Evolutionary conservation across 1,140 invertebrate genomes (phyloP), one percentile per base, ranked within the genome.

Genomic region (Fopius arisanus): DNA sequence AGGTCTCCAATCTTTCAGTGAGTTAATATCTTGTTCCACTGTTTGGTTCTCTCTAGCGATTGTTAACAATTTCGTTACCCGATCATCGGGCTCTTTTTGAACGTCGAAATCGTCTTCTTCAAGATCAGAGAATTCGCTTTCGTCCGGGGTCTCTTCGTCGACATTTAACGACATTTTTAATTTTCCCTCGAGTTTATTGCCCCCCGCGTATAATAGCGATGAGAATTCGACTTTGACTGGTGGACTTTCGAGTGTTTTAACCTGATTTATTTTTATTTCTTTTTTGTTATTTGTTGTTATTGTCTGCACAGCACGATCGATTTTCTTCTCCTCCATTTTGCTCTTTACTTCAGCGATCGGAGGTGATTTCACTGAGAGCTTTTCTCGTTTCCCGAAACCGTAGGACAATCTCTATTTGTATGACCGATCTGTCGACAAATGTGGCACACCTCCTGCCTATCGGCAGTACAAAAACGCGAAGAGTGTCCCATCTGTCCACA

Each of bases 371-470:
- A 74, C 67, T 68, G 72, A 26, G 41, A 48, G 72, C 21, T 33
- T 67, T 68, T 43, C 4, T 12, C 67, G 74, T 75, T 75, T 75
- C 65, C 51, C 51, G n/a, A 43, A 62, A 2, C 19, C 0, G n/a
- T 48, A 19, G 69, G 19, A 23, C 74, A 75, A 48, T 75, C 26
- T 70, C 43, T 62, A 67, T 67, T 75, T 10, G n/a, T 14, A 26
- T 75, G 74, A 0, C 74, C 69, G n/a, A n/a, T n/a, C n/a, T n/a
- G n/a, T n/a, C n/a, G n/a, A n/a, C n/a, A n/a, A n/a, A n/a, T n/a
- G n/a, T n/a, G n/a, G n/a, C n/a, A n/a, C n/a, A n/a, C n/a, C n/a
- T n/a, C n/a, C n/a, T n/a, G n/a, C n/a, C n/a, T n/a, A n/a, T n/a
- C n/a, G n/a, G n/a, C n/a, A n/a, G n/a, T n/a, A n/a, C n/a, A n/a